Evolutionary conservation across 2,888 invertebrate genomes (phyloP), one percentile per base, ranked within the genome.

Genomic region (Octonoba sinensis): DNA sequence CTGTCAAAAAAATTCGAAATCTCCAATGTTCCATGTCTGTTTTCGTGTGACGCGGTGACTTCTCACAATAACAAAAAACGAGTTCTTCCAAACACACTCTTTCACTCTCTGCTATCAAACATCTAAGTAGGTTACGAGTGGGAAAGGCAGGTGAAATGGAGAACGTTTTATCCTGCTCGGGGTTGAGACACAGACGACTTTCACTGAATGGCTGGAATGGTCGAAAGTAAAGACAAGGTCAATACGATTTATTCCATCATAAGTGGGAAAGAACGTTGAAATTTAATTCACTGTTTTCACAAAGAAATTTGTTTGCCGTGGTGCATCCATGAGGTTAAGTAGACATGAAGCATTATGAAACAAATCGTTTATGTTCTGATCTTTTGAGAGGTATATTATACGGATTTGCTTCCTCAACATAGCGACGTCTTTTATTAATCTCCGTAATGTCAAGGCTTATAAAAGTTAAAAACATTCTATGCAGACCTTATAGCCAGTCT

Each of bases 211-310:
- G 13, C 18, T 15, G 15, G 8, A 36, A 62, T 46, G n/a, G 49
- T 22, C 18, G 77, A 77, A 77, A 77, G 77, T 70, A 70, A 77
- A 77, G 69, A 62, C 74, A 74, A 74, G 74, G 74, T 75, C 74
- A 67, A 46, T 65, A 15, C 36, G 36, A 36, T 36, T 36, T 36
- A 36, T 11, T 36, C 36, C 4, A 36, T n/a, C n/a, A n/a, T 20
- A 57, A 57, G 13, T 20, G 3, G 57, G n/a, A 13, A 57, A 57
- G 20, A 20, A 57, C n/a, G 1, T 57, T 13, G 57, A 4, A 8
- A 57, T 13, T 57, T 20, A 16, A 54, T 54, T 8, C 36, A 36
- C 36, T 36, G 36, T 36, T 36, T 3, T 36, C 11, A 36, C n/a
- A 36, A 36, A 36, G 36, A 36, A 36, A 36, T 36, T 36, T 36